A percentile compares a stretch with the other conserved stretches of the same genome.
These are phyloP conservation scores for Monopis laevigella DNA, from an alignment of 2,888 invertebrate species.

Conservation along the genomic window DNA sequence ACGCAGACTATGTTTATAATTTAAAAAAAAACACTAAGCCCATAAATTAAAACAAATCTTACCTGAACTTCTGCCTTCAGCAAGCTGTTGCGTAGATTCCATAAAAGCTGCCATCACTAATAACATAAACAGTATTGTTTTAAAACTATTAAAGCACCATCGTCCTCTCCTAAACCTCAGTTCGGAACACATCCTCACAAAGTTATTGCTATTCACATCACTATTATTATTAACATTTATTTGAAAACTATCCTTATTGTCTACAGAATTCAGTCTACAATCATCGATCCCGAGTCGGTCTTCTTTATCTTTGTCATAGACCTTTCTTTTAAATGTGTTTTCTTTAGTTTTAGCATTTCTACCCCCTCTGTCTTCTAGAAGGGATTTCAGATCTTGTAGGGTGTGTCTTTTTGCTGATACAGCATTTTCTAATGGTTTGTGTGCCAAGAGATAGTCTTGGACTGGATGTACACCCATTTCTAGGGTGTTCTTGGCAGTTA, in stretches of 20 bases:
- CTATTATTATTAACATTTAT: slow-evolving; percentile 25
- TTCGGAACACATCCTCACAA: slow-evolving; percentile 8
- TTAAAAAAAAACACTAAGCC: no score
- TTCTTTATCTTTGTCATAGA: slow-evolving; percentile 26
- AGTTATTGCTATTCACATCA: slow-evolving; percentile 25
- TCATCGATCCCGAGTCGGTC: slow-evolving; percentile 26
- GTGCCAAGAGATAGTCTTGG: slow-evolving; percentile 18
- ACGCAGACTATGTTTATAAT: no score
- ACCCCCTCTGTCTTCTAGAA: slow-evolving; percentile 57
- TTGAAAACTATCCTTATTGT: slow-evolving; percentile 38
- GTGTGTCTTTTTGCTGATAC: slow-evolving; percentile 39
- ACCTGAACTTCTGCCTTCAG: slow-evolving; percentile 57
- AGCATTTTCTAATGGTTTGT: slow-evolving; percentile 39
- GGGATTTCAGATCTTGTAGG: slow-evolving; percentile 50
- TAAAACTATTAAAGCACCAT: slow-evolving; percentile 52
- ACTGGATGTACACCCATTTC: slow-evolving; percentile 30
- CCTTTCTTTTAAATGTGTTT: slow-evolving; percentile 23
- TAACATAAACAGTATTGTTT: slow-evolving; percentile 47
- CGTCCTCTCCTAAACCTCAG: slow-evolving; percentile 27
- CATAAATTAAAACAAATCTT: no score
- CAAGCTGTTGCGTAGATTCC: slow-evolving; percentile 33
- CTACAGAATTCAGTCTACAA: slow-evolving; percentile 35
- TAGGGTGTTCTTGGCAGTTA: slow-evolving; percentile 19
- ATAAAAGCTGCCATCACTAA: slow-evolving; percentile 38
- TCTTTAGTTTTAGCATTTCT: slow-evolving; percentile 4